Conservation (phyloP, 2,888 invertebrate species). For the Lasioglossum zephyrum region DNA sequence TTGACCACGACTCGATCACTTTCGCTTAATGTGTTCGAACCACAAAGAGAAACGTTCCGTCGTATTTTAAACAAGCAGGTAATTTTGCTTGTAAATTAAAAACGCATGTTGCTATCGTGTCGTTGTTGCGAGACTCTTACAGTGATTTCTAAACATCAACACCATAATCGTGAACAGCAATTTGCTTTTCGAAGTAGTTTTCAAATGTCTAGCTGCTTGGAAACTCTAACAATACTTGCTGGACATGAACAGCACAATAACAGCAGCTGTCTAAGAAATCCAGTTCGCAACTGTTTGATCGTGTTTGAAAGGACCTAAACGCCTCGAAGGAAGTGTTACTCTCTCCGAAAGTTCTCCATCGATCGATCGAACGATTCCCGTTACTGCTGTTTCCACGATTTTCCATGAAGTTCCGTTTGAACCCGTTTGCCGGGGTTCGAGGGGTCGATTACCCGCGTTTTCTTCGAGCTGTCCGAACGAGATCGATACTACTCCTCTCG, state of each 20-base stretch:
- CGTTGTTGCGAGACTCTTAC: too few relatives aligned
- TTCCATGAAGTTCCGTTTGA: background rate
- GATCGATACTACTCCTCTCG: slow-evolving; percentile 42
- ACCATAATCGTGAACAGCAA: background rate
- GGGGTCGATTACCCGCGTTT: background rate
- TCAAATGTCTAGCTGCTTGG: background rate
- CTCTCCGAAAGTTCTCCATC: background rate
- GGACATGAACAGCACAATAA: background rate
- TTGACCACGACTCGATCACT: background rate
- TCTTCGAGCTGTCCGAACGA: slow-evolving; percentile 24
- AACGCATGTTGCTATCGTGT: too few relatives aligned
- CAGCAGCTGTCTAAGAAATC: background rate
- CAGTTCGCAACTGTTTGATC: background rate
- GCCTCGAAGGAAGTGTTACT: background rate
- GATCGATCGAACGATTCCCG: background rate
- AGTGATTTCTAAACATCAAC: background rate
- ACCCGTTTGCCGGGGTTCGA: background rate
- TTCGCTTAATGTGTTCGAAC: background rate
- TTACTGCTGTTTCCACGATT: background rate
- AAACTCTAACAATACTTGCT: background rate
- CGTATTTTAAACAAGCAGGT: too few relatives aligned
- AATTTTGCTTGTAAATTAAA: too few relatives aligned
- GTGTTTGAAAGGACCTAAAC: background rate
- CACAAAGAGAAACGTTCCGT: background rate
- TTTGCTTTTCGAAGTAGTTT: background rate